Base-by-base conservation (phyloP, 2,888 invertebrate species). In the Caenorhabditis sp. region DNA sequence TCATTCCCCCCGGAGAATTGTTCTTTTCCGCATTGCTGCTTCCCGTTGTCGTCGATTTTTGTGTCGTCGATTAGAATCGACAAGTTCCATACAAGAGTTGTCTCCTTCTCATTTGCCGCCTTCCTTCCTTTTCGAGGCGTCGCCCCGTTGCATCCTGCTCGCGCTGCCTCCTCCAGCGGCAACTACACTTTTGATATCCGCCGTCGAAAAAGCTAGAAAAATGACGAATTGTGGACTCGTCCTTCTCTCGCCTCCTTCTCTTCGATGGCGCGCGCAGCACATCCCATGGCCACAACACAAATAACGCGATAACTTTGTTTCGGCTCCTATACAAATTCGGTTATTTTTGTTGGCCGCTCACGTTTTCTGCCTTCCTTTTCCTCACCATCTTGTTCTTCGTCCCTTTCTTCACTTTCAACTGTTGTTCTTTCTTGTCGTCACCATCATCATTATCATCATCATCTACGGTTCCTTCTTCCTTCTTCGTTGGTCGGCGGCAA, bases 301-400 rank as follows among this genome's bases (percentile, higher is more conserved):
- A 77, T 72, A 77, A 77, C 65, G 70, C 66, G 72, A 72, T 74
- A 74, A 74, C 74, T 74, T 74, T 74, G 74, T 74, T 74, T 74
- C 74, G 74, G 73, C 73, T 72, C 72, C 72, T 72, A 63, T 72
- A 72, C 72, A 72, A 72, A 72, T 63, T 63, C 26, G 63, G 72
- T 72, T 72, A 72, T 72, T 63, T 71, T 71, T 71, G 61, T 56
- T 70, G 59, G 70, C 59, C 70, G 52, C 59, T 68, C 59, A 48
- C 52, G 52, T 46, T 66, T 39, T 56, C 48, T 26, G 15, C 45
- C 20, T 13, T 22, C 27, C n/a, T 27, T 50, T 11, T 15, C 37
- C 27, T 22, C n/a, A 7, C n/a, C 24, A 1, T 22, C 37, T 7
- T 56, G 30, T 35, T 35, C 41, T 50, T 24, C 46, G 15, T 26